Conservation (phyloP, 2,113 vertebrate species). For the Probosciger aterrimus region DNA sequence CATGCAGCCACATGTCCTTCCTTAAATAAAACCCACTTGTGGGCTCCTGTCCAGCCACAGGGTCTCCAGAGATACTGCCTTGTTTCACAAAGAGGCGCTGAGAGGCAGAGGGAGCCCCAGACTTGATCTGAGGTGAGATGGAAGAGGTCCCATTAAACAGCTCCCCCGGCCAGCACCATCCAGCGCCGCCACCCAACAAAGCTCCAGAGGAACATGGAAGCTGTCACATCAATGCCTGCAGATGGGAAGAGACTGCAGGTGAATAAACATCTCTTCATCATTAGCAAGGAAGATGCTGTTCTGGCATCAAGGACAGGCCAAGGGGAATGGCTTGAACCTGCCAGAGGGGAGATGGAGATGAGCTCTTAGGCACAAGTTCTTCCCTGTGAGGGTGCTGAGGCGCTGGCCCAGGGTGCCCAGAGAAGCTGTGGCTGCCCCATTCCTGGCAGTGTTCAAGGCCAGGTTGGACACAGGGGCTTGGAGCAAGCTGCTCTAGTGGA, state of each 20-base stretch:
- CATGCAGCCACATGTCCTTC: not conserved
- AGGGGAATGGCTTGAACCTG: not conserved
- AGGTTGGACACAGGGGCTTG: no score
- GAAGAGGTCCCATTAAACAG: not conserved
- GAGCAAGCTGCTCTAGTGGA: no score
- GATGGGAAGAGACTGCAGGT: not conserved
- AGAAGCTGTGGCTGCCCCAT: no score
- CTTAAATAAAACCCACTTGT: not conserved
- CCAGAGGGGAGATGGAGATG: no score
- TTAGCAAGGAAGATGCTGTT: not conserved
- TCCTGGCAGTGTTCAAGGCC: no score
- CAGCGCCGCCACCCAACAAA: accelerated
- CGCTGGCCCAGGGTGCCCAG: no score
- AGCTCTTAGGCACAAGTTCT: no score
- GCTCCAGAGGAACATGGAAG: not conserved
- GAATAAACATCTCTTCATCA: not conserved
- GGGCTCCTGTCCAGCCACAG: not conserved
- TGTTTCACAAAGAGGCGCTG: not conserved
- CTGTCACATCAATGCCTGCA: not conserved
- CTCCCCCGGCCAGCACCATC: not conserved
- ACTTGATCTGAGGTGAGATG: not conserved
- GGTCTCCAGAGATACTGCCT: not conserved
- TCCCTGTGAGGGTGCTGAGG: no score
- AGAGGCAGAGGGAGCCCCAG: not conserved
- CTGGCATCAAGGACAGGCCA: not conserved